Conservation (phyloP, 2,113 vertebrate species). For the Caranx melampygus region DNA sequence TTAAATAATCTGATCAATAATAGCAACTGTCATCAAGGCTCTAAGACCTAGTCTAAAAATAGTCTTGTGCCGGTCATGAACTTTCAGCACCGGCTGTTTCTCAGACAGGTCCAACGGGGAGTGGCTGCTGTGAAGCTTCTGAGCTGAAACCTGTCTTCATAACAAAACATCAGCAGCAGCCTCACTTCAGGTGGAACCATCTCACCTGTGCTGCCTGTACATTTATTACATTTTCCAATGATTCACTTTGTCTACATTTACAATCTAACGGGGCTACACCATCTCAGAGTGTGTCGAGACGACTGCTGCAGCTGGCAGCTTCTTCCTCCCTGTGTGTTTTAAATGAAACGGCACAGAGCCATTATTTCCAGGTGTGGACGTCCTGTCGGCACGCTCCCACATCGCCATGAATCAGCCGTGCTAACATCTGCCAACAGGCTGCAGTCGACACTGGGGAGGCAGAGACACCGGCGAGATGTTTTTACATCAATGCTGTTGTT, state of each 20-base stretch:
- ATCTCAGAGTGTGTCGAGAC: background rate
- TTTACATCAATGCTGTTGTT: background rate
- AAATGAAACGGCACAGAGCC: background rate
- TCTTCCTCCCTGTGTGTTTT: background rate
- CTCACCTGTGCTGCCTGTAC: too few species aligned
- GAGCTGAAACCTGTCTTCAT: background rate
- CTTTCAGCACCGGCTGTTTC: too few species aligned
- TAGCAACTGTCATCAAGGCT: too few species aligned
- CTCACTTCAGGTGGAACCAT: background rate
- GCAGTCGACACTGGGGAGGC: background rate
- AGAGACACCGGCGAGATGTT: background rate
- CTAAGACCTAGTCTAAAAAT: background rate
- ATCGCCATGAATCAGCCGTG: constrained; percentile 30
- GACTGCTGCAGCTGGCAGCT: constrained; percentile 17
- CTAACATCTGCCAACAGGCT: constrained; percentile 6
- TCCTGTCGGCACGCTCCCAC: constrained; percentile 23
- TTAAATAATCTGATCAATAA: background rate
- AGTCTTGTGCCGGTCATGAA: background rate
- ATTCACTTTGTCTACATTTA: background rate
- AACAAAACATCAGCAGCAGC: background rate
- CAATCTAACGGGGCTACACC: background rate
- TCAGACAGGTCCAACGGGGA: background rate
- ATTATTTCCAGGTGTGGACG: constrained; percentile 69
- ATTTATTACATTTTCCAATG: background rate
- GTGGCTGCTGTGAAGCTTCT: background rate